Base-by-base conservation (phyloP, 2,797 vertebrate species). In the Gouania willdenowi region DNA sequence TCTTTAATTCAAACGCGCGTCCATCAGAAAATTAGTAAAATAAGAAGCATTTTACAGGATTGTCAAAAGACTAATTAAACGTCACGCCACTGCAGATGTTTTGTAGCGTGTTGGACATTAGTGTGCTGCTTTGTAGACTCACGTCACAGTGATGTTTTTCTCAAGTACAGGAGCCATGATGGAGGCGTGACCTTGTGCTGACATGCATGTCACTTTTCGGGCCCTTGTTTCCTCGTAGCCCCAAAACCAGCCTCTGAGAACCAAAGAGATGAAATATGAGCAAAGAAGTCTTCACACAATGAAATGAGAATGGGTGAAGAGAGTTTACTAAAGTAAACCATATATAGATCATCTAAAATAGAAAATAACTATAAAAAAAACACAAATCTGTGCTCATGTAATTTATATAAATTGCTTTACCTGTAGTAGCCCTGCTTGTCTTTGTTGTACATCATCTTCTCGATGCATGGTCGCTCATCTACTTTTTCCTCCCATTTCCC, bases 401-500 rank as follows among this genome's bases (percentile, higher is more conserved):
- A n/a, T 44, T 1, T 19, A 8, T 18, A 3, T 5, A 38, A 6
- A 19, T n/a, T 17, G 23, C 30, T 26, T 42, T 82, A 97, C 96
- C 97, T 96, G 86, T 93, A 96, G 56, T 94, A 94, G 2, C 87
- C 88, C 2, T 97, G 90, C 67, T 93, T 93, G 74, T 98, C 96
- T 74, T 87, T 92, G 2, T 88, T 87, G 73, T 98, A 98, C 67
- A 89, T 85, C 7, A 85, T 59, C 20, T 90, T 89, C n/a, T 97
- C 95, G 3, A 94, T 85, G 72, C 97, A 99, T 0, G 91, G 88
- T 32, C 92, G 88, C 62, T 84, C 82, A n/a, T 98, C 90, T 9
- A 93, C 88, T 66, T 98, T 99, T 84, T 99, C 96, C 45, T 97
- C 95, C 95, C 95, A 98, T 12, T 91, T 86, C 2, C 95, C 95